These are phyloP conservation scores for Drosophila carrolli DNA, from an alignment of 1,140 invertebrate genomes.

Conservation along the genomic window DNA sequence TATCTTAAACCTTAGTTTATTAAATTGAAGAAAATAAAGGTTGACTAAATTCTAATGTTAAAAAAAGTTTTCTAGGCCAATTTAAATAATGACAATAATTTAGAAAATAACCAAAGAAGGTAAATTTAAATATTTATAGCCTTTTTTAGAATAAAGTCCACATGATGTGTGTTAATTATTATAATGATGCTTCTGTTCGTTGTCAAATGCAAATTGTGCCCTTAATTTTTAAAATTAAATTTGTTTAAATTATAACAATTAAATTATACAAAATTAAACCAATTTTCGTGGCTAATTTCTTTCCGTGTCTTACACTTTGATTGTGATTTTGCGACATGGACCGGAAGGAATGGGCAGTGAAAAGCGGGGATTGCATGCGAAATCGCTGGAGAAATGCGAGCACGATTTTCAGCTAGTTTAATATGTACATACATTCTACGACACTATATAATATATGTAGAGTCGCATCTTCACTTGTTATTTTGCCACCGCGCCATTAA, in stretches of 20 bases:
- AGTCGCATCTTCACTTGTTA: slow-evolving; percentile 20
- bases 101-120: no score
- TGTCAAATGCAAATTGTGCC: background rate
- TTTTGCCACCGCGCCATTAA: slow-evolving; percentile 44
- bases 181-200: no score
- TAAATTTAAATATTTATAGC: no score
- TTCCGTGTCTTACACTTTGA: slow-evolving; percentile 5
- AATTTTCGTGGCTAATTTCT: background rate
- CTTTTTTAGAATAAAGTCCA: no score
- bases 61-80: no score
- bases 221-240: background rate
- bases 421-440: background rate
- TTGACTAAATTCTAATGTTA: no score
- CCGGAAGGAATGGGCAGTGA: slow-evolving; percentile 3
- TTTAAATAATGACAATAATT: no score
- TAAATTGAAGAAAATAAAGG: no score
- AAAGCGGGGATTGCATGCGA: slow-evolving; percentile 31
- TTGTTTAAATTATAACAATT: background rate
- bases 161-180: no score
- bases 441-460: slow-evolving; percentile 3
- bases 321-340: slow-evolving; percentile 10
- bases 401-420: slow-evolving; percentile 32
- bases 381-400: slow-evolving; percentile 62
- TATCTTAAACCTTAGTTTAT: no score
- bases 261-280: background rate